Base-by-base conservation (phyloP, 2,113 vertebrate species). In the Limnothrissa miodon region DNA sequence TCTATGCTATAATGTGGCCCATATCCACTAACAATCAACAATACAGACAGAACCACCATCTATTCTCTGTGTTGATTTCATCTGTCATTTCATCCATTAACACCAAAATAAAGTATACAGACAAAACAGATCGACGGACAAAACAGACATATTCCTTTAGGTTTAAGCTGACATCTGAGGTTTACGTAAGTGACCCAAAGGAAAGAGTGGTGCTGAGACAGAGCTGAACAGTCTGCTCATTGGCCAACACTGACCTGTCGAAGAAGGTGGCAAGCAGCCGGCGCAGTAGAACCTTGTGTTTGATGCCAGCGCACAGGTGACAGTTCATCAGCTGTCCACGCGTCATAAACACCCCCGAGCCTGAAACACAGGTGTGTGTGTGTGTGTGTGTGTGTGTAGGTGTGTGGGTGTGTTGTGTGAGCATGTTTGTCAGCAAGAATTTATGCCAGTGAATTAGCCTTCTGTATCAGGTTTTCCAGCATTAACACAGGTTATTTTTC, bases 281-380 rank as follows among this genome's bases (percentile, higher is more conserved):
- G 3, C 98, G 93, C 62, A 99, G 95, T 45, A 99, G 92, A 7
- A 99, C 98, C 93, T 99, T 99, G 93, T 99, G 98, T 93, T 99
- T 99, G 91, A 99, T 97, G 0, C 98, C 98, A 0, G 98, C 98
- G 0, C 98, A 99, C 0, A 99, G 93, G 91, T 99, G 98, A 89
- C 98, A 99, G 89, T 99, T 99, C 98, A 99, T 99, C 90, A 99
- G 95, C 93, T 99, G 98, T 1, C 98, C 98, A 21, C 98, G 95
- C 1, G 98, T 99, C 96, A 99, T 98, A 88, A 97, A 99, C 87
- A 99, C 98, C 0, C 97, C 96, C 0, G 97, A 98, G 86, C 97
- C 98, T 99, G 45, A 79, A 7, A 15, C 45, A 83, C 0, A 80
- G 17, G 23, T 7, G 11, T 78, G 48, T 81, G 25, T 19, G 44